Evolutionary conservation across 2,888 invertebrate species (phyloP).

Genomic region (Oscheius sp.): DNA sequence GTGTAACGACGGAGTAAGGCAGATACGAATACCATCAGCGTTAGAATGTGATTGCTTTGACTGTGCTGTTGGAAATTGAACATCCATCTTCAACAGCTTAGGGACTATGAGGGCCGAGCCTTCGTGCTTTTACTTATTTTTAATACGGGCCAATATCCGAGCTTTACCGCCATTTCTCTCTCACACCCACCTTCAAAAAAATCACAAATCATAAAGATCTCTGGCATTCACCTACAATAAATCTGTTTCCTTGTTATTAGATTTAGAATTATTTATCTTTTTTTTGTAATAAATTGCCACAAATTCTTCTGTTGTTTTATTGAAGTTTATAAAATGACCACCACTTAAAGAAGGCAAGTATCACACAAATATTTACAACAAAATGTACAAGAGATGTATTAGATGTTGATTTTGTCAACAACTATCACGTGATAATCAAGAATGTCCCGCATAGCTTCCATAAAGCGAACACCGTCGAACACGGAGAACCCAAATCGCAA

Average conservation of each 20-base stretch:
- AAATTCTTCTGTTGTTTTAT: neutral
- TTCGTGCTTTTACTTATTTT: conserved; percentile 34
- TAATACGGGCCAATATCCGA: conserved; percentile 32
- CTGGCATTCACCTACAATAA: conserved; percentile 17
- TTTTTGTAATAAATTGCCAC: neutral
- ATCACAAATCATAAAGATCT: conserved; percentile 1
- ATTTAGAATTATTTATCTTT: conserved; percentile 5
- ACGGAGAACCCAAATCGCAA: conserved; percentile 59
- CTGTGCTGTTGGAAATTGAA: conserved; percentile 44
- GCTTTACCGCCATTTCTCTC: conserved; percentile 28
- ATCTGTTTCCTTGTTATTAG: conserved; percentile 31
- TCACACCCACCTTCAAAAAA: neutral
- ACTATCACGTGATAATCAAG: conserved; percentile 63
- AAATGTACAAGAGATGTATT: neutral
- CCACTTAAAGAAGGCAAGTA: neutral
- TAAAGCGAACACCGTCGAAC: conserved; percentile 55
- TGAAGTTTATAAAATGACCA: neutral
- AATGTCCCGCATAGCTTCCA: conserved; percentile 58
- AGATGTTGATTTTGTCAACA: conserved; percentile 61
- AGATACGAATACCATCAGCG: conserved; percentile 63
- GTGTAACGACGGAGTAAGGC: conserved; percentile 52
- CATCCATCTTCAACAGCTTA: neutral
- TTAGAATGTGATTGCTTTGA: conserved; percentile 64
- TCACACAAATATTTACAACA: neutral
- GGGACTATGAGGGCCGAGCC: conserved; percentile 32